Evolutionary conservation across 1,140 invertebrate genomes (phyloP).

Genomic region (Berghia stephanieae): DNA sequence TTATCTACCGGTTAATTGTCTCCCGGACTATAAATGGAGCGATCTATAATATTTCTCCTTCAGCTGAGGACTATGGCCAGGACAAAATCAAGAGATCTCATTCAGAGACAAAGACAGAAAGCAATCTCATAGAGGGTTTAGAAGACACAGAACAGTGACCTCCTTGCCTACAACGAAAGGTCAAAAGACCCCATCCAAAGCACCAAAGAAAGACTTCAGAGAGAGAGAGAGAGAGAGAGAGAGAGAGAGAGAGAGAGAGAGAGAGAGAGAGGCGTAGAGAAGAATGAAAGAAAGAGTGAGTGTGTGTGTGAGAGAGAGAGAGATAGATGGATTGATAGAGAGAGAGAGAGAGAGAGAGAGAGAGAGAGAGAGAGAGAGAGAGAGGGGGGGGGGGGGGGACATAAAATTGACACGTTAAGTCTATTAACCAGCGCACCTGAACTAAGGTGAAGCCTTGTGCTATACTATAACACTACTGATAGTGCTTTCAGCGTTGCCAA

Average conservation of each 20-base stretch:
- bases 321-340: conserved; percentile 2
- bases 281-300: too few relatives aligned
- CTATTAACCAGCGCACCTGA: not conserved
- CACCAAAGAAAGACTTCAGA: not conserved
- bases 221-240: conserved; percentile 1
- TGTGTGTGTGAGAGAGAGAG: conserved; percentile 20
- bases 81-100: too few relatives aligned
- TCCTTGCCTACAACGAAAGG: not conserved
- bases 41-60: too few relatives aligned
- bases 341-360: conserved; percentile 23
- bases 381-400: not conserved
- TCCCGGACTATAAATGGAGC: too few relatives aligned
- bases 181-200: not conserved
- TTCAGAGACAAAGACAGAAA: too few relatives aligned
- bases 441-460: not conserved
- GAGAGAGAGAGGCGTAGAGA: conserved; percentile 13
- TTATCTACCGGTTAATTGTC: too few relatives aligned
- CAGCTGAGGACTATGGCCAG: too few relatives aligned
- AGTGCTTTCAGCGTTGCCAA: too few relatives aligned
- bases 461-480: too few relatives aligned
- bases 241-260: conserved; percentile 24
- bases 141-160: too few relatives aligned
- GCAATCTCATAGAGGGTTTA: too few relatives aligned
- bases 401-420: not conserved
- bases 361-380: conserved; percentile 11